Conservation (phyloP, 1,140 invertebrate species). For the Megalonaias nervosa region DNA sequence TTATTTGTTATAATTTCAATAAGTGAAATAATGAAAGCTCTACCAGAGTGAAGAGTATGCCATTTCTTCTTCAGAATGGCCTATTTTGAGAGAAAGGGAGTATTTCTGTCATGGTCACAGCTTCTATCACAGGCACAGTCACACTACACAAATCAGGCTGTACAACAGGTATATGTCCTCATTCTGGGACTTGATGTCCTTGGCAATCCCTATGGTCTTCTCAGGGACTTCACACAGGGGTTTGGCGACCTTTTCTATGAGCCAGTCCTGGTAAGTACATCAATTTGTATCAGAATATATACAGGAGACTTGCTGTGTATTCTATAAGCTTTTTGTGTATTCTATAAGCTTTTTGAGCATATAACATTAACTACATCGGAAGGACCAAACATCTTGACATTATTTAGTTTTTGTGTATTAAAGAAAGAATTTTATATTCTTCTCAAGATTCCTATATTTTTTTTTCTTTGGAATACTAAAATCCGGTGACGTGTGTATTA, state of each 20-base stretch:
- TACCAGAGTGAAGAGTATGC: background rate
- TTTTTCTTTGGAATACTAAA: too few relatives aligned
- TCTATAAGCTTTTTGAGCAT: too few relatives aligned
- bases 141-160: slow-evolving; percentile 70
- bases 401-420: background rate
- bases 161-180: slow-evolving; percentile 72
- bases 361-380: background rate
- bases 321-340: too few relatives aligned
- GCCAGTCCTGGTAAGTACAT: slow-evolving; percentile 67
- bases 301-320: too few relatives aligned
- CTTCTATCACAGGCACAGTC: slow-evolving; percentile 58
- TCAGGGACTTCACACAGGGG: slow-evolving; percentile 72
- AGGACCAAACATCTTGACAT: background rate
- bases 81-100: slow-evolving; percentile 66
- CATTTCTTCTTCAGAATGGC: slow-evolving; percentile 60
- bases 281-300: too few relatives aligned
- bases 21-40: background rate
- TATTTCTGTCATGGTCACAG: slow-evolving; percentile 55
- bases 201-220: slow-evolving; percentile 73
- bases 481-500: too few relatives aligned
- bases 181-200: slow-evolving; percentile 73
- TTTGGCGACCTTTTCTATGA: slow-evolving; percentile 72
- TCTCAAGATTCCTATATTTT: too few relatives aligned
- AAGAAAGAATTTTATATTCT: too few relatives aligned
- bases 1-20: background rate